A percentile compares a stretch with the other conserved stretches of the same genome.
phyloP scores from a whole-genome alignment of 2,113 vertebrate species.

The Alligator sinensis region DNA sequence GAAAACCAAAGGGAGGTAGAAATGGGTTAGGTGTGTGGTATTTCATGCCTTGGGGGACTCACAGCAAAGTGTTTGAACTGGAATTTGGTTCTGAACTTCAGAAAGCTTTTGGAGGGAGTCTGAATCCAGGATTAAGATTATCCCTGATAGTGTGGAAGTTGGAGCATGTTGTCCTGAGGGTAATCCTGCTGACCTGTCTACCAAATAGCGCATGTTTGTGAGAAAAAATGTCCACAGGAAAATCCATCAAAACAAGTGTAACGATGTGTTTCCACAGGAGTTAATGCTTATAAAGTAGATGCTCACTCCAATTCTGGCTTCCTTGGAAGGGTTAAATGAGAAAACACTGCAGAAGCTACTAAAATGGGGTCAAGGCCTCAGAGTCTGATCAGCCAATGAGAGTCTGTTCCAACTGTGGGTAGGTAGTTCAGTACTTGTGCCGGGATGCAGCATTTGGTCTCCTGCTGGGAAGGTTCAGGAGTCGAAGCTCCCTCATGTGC shows the following conservation, averaged over 20 bases:
- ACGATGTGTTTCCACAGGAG: background rate
- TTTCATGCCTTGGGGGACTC: background rate
- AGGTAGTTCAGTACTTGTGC: background rate
- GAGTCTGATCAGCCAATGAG: background rate
- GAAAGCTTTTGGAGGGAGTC: background rate
- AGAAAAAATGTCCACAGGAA: background rate
- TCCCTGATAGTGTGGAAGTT: background rate
- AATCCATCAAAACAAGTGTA: background rate
- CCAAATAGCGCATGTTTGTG: background rate
- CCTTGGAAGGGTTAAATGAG: fast-evolving
- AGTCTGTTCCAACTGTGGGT: background rate
- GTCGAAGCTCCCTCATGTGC: fast-evolving
- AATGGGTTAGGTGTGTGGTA: background rate
- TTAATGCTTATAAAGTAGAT: background rate
- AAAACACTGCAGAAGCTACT: background rate
- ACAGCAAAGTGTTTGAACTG: background rate
- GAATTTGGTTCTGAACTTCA: background rate
- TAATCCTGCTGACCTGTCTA: background rate
- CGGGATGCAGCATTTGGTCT: background rate
- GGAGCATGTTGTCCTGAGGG: background rate
- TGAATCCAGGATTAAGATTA: background rate
- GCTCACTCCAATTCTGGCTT: background rate
- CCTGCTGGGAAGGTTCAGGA: background rate
- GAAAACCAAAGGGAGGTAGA: background rate
- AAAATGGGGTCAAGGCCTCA: background rate